Conservation (phyloP, 2,113 vertebrate species). For the Sorex araneus region DNA sequence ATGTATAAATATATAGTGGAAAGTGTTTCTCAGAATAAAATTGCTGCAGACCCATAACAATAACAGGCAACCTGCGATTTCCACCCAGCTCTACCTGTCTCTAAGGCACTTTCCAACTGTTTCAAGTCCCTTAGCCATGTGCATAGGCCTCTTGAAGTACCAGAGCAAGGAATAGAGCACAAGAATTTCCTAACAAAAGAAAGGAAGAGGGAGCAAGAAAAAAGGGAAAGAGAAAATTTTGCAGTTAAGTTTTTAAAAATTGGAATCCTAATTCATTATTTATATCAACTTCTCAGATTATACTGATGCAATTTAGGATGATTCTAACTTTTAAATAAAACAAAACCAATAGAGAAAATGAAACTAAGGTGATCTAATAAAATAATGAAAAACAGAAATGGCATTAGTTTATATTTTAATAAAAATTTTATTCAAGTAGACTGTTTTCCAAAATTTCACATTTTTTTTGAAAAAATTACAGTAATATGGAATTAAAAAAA, state of each 20-base stretch:
- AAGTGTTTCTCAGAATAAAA: neutral
- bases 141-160: neutral
- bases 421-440: constrained; percentile 8
- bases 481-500: constrained; percentile 50
- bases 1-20: neutral
- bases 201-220: neutral
- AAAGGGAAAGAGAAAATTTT: too few relatives aligned
- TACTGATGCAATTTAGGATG: too few relatives aligned
- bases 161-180: neutral
- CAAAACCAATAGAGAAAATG: neutral
- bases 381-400: neutral
- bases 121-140: fast-evolving
- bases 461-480: constrained; percentile 27
- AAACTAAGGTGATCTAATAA: neutral
- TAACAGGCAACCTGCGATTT: neutral
- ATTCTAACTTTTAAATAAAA: too few relatives aligned
- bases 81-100: neutral
- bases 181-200: neutral
- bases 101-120: too few relatives aligned
- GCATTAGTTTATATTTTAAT: constrained; percentile 26
- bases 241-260: too few relatives aligned
- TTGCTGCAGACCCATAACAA: neutral
- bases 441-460: constrained; percentile 25
- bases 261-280: too few relatives aligned
- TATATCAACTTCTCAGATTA: too few relatives aligned